A percentile compares a stretch with the other conserved stretches of the same genome.
phyloP scores from a whole-genome alignment of 1,140 invertebrate species.

The Pachypsylla venusta region DNA sequence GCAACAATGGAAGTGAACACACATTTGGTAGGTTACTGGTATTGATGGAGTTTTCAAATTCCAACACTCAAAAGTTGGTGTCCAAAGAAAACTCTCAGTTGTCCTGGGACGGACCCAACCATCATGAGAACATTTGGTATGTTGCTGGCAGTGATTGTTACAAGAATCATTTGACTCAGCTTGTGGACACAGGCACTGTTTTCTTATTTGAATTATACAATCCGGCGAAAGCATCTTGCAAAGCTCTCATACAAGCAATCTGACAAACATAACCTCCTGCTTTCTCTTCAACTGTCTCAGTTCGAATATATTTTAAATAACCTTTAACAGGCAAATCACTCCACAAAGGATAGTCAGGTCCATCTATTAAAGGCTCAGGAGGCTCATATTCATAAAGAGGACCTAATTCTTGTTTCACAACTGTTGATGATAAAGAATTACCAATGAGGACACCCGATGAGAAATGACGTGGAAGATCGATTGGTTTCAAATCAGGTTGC shows the following conservation, averaged over 20 bases:
- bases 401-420: constrained; percentile 58
- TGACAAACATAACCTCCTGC: constrained; percentile 76
- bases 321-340: constrained; percentile 47
- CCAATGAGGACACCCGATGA: constrained; percentile 57
- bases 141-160: too few species aligned
- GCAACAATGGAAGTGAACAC: too few species aligned
- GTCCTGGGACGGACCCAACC: too few species aligned
- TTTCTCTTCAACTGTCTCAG: constrained; percentile 47
- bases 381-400: constrained; percentile 54
- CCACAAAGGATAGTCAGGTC: constrained; percentile 51
- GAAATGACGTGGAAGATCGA: constrained; percentile 38
- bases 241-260: constrained; percentile 68
- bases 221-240: constrained; percentile 80
- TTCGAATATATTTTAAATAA: constrained; percentile 60
- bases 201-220: constrained; percentile 40
- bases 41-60: too few species aligned
- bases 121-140: too few species aligned
- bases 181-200: too few species aligned
- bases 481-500: constrained; percentile 26
- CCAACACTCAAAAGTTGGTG: too few species aligned
- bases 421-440: constrained; percentile 31
- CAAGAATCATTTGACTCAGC: too few species aligned
- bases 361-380: constrained; percentile 42
- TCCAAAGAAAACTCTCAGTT: too few species aligned
- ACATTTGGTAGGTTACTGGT: too few species aligned